Percentiles rank a stretch among this genome's conserved stretches.
Evolutionary conservation across 2,888 invertebrate genomes (phyloP).

Genomic region (Punctoribates punctum): DNA sequence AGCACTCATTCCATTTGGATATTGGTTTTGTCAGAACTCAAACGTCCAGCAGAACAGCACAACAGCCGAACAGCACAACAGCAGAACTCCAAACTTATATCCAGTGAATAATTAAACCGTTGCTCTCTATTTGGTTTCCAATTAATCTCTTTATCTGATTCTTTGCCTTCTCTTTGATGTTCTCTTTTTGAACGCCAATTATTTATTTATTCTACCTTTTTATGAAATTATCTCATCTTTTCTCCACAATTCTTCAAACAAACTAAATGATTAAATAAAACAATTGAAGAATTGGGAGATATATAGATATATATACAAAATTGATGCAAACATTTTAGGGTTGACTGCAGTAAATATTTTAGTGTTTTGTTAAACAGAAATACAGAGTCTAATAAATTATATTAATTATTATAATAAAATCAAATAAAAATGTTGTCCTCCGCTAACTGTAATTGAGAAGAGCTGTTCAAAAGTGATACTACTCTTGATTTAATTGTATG

Average conservation of each 20-base stretch:
- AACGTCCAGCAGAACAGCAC: not conserved
- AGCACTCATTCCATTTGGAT: slow-evolving; percentile 9
- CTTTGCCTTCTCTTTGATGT: not conserved
- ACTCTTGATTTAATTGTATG: slow-evolving; percentile 21
- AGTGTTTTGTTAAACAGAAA: not conserved
- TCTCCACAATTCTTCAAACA: not conserved
- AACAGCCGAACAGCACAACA: too few relatives aligned
- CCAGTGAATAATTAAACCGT: slow-evolving; percentile 16
- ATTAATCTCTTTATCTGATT: slow-evolving; percentile 3
- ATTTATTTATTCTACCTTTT: not conserved
- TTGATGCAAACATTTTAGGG: not conserved
- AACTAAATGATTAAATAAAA: not conserved
- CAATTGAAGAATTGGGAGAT: not conserved
- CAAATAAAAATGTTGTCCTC: not conserved
- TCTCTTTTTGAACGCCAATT: not conserved
- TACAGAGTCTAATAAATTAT: not conserved
- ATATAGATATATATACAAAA: not conserved
- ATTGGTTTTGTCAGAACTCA: slow-evolving; percentile 10
- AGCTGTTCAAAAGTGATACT: not conserved
- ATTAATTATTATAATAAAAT: slow-evolving; percentile 2
- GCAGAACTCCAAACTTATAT: not conserved
- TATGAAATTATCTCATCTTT: not conserved
- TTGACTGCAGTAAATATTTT: not conserved
- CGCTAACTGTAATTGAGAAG: not conserved
- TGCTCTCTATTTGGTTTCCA: slow-evolving; percentile 15